Evolutionary conservation across 2,797 vertebrate species (phyloP).

Genomic region (Chromobotia macracanthus): DNA sequence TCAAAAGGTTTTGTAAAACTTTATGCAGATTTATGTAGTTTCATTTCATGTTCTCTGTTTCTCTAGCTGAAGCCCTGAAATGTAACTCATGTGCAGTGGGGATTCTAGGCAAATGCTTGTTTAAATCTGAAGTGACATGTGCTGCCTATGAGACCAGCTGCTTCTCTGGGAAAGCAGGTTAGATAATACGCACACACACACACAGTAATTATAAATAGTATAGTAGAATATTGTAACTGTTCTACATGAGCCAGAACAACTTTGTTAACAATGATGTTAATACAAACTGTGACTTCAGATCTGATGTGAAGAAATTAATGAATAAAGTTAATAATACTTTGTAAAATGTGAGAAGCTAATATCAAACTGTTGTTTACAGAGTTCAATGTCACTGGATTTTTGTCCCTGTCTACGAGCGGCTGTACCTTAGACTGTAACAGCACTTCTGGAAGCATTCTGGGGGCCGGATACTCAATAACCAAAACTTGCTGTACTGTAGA

Average conservation of each 20-base stretch:
- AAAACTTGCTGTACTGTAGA: conserved; percentile 63
- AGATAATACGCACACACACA: conserved; percentile 38
- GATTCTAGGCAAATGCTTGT: conserved; percentile 46
- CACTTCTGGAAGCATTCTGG: conserved; percentile 49
- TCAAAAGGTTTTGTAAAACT: background rate
- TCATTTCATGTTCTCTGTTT: conserved; percentile 18
- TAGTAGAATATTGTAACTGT: no score
- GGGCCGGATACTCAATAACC: conserved; percentile 50
- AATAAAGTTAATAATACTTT: no score
- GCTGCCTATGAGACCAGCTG: conserved; percentile 15
- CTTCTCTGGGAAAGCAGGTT: conserved; percentile 58
- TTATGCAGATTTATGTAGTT: background rate
- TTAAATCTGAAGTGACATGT: background rate
- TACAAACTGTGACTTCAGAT: no score
- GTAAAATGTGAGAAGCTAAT: no score
- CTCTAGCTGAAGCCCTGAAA: conserved; percentile 61
- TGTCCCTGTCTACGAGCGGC: conserved; percentile 49
- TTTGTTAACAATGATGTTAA: no score
- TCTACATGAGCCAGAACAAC: background rate
- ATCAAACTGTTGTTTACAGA: conserved; percentile 37
- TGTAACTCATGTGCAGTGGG: conserved; percentile 59
- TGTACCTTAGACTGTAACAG: conserved; percentile 60
- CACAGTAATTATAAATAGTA: background rate
- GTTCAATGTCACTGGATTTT: conserved; percentile 45
- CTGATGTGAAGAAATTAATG: no score